Base-by-base conservation (phyloP, 2,797 vertebrate genomes). In the Delichon dasypus region DNA sequence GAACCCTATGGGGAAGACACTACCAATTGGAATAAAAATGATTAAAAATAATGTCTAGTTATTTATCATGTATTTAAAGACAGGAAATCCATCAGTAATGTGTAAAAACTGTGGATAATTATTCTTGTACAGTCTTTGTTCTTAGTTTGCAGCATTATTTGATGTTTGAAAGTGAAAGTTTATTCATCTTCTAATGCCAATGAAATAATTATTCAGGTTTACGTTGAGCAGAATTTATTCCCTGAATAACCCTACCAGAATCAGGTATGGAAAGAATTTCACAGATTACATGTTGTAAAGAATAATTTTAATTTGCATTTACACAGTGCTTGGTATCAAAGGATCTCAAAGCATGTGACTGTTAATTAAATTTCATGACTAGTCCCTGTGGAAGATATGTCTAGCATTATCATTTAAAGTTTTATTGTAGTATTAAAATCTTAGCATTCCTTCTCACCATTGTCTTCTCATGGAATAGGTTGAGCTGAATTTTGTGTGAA, bases 321-420 rank as follows among this genome's bases (percentile, higher is more conserved):
- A 67, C 29, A 61, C 51, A 44, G 25, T 73, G 13, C 30, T 57
- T 72, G 34, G 32, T 91, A 89, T 58, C 82, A 68, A 67, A 93
- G 51, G 30, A 78, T 94, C 77, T 96, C 74, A 77, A 92, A 91
- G 36, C 75, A 78, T 62, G 50, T 66, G 38, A 91, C 34, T 87
- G 29, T 85, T 94, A 90, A 96, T 94, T 96, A 91, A 85, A 85
- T 94, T 74, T 89, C 68, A 78, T 62, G 29, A 88, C 83, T 58
- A 54, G 45, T 86, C 73, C 48, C 58, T 27, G 48, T 73, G 79
- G 65, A 91, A 90, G 34, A 53, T 25, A 40, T 25, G 64, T 61
- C 22, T 65, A 57, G 36, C 3, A 12, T 73, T 83, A 32, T 79
- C 14, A 72, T 83, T 90, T 80, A 86, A 94, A 67, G 14, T 77